Base-by-base conservation (phyloP, 1,140 invertebrate genomes). In the Patella vulgata region DNA sequence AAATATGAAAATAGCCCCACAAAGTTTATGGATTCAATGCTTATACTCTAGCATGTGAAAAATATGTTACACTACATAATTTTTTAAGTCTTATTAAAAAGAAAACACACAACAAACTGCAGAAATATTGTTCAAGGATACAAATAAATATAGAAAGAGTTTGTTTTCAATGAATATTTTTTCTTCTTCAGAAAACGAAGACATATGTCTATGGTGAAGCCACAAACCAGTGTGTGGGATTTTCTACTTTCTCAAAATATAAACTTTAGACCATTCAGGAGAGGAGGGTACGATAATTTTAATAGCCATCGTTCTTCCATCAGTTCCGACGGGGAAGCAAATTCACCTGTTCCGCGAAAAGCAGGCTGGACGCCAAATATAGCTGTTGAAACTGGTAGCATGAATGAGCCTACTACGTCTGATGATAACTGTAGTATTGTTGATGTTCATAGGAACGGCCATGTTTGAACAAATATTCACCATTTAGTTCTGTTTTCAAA, bases 381-480 rank as follows among this genome's bases (percentile, higher is more conserved):
- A 39, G 27, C 36, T 39, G n/a, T 59, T 36, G 58, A 59, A 59
- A 48, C 47, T 47, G 58, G 11, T 39, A 59, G 1, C 39, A 47
- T 17, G 28, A 21, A 33, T 5, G 27, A 31, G 25, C 25, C 36
- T 40, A 36, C 51, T 27, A 59, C 58, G 14, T 59, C 58, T 8
- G 58, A 59, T 28, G 58, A 59, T 48, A 59, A 59, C 47, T 52
- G 47, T 28, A 59, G 58, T 17, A 40, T 59, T n/a, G 21, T 59
- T n/a, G 51, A 47, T 21, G 27, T 43, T 11, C 42, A 58, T 39
- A 42, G 14, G 21, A 1, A 30, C n/a, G 46, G 14, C 40, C n/a
- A n/a, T n/a, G n/a, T n/a, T n/a, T n/a, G n/a, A n/a, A n/a, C n/a
- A n/a, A n/a, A n/a, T n/a, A n/a, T n/a, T n/a, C n/a, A n/a, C n/a